Conservation (phyloP, 2,888 invertebrate species). For the Philonicus albiceps region DNA sequence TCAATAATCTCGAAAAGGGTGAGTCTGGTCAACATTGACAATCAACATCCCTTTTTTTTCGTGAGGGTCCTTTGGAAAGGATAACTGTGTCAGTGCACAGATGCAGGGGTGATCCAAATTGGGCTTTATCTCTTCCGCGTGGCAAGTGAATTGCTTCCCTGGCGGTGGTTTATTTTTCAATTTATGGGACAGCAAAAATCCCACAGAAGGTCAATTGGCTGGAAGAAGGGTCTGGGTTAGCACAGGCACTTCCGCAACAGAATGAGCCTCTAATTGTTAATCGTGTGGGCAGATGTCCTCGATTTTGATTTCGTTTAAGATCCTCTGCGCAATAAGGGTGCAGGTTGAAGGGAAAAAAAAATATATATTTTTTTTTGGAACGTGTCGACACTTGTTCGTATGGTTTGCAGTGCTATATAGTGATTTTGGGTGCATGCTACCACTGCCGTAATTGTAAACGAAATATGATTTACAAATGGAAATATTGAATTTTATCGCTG, state of each 20-base stretch:
- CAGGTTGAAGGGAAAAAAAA: not conserved
- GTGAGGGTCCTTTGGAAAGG: not conserved
- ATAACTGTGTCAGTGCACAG: constrained; percentile 1
- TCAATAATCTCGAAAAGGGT: constrained; percentile 13
- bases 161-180: constrained; percentile 26
- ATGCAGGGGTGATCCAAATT: constrained; percentile 9
- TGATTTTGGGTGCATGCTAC: not conserved
- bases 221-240: not conserved
- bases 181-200: constrained; percentile 10
- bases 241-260: constrained; percentile 46
- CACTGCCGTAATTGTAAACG: too few relatives aligned
- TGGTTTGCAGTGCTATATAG: not conserved
- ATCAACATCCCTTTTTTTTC: not conserved
- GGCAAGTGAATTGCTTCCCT: constrained; percentile 26
- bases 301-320: constrained; percentile 26
- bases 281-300: constrained; percentile 48
- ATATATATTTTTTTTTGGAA: not conserved
- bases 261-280: constrained; percentile 48
- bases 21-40: not conserved
- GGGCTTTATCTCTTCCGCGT: not conserved
- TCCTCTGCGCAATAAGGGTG: not conserved
- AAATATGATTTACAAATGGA: too few relatives aligned
- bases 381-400: constrained; percentile 14
- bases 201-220: constrained; percentile 16
- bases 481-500: too few relatives aligned